Evolutionary conservation across 53 echinoderm and acorn worm species (phyloP).

Genomic region (Echinometra lucunter): DNA sequence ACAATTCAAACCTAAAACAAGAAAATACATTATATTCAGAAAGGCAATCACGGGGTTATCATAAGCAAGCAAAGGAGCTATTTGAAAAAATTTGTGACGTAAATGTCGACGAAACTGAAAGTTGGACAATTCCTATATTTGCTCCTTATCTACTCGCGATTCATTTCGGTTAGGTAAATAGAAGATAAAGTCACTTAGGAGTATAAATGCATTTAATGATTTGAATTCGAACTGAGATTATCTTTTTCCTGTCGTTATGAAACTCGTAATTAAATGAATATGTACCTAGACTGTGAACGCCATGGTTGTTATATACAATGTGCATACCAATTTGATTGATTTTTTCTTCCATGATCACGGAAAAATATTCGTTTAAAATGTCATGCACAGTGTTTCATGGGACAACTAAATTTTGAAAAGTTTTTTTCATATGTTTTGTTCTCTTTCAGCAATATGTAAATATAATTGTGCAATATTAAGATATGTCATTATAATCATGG

Average conservation of each 20-base stretch:
- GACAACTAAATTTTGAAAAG: not conserved
- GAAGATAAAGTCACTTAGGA: slow-evolving; percentile 20
- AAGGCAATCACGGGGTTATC: not conserved
- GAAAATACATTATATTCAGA: too few relatives aligned
- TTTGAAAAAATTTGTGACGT: not conserved
- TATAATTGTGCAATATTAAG: too few relatives aligned
- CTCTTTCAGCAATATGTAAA: too few relatives aligned
- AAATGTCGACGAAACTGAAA: slow-evolving; percentile 31
- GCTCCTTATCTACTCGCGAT: not conserved
- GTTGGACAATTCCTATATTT: not conserved
- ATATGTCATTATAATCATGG: too few relatives aligned
- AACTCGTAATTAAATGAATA: not conserved
- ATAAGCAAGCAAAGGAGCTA: not conserved
- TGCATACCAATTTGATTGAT: not conserved
- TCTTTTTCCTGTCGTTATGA: not conserved
- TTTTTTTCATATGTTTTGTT: too few relatives aligned
- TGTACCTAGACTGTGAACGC: not conserved
- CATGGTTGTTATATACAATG: not conserved
- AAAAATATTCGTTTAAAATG: not conserved
- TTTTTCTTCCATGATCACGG: not conserved
- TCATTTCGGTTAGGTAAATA: not conserved
- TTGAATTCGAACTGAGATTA: not conserved
- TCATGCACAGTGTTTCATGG: not conserved
- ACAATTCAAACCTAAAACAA: not conserved
- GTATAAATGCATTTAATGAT: not conserved